Evolutionary conservation across 2,888 invertebrate species (phyloP).

Genomic region (Sminthurinus aureus): DNA sequence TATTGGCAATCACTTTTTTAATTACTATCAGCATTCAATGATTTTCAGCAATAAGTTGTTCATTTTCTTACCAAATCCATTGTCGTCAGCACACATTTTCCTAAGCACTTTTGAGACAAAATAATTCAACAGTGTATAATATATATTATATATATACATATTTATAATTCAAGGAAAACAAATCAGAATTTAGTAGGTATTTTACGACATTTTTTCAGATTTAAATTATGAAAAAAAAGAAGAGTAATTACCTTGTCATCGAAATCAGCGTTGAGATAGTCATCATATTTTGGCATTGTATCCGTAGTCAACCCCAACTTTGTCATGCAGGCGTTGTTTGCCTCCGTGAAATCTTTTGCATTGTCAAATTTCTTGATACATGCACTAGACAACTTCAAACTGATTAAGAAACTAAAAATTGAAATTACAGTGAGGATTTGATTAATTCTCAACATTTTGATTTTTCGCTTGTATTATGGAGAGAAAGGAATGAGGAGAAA

Average conservation of each 20-base stretch:
- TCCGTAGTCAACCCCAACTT: slow-evolving; percentile 43
- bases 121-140: not conserved
- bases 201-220: too few species aligned
- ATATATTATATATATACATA: slow-evolving; percentile 21
- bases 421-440: too few species aligned
- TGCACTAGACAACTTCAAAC: not conserved
- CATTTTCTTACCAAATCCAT: slow-evolving; percentile 56
- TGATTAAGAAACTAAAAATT: not conserved
- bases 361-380: slow-evolving; percentile 42
- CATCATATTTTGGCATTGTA: slow-evolving; percentile 41
- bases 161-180: slow-evolving; percentile 6
- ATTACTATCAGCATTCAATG: too few species aligned
- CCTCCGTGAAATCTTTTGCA: slow-evolving; percentile 40
- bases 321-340: slow-evolving; percentile 44
- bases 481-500: too few species aligned
- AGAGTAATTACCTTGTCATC: slow-evolving; percentile 48
- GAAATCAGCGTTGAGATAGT: slow-evolving; percentile 44
- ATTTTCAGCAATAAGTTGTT: slow-evolving; percentile 9
- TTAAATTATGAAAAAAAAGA: not conserved
- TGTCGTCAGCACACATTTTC: slow-evolving; percentile 49
- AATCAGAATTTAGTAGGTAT: not conserved
- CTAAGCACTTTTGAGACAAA: slow-evolving; percentile 44
- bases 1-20: not conserved
- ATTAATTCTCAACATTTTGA: too few species aligned
- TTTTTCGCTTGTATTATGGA: too few species aligned